Base-by-base conservation (phyloP, 2,888 invertebrate genomes). In the Omphaloscelis lunosa region DNA sequence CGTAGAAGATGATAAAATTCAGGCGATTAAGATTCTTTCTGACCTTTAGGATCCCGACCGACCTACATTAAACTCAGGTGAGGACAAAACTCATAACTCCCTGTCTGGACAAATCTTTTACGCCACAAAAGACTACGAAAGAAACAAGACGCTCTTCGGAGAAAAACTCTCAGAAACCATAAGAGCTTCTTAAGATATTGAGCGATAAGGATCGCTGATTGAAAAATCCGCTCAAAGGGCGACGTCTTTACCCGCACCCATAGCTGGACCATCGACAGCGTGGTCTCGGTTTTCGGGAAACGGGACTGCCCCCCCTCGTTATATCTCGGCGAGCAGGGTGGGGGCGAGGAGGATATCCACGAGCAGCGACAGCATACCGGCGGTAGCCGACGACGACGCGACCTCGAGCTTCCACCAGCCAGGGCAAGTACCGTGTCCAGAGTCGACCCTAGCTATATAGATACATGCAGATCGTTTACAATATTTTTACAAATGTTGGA, bases 81-180 rank as follows among this genome's bases (percentile, higher is more conserved):
- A 58, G 27, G 15, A 27, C 27, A 27, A 58, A 27, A 58, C 58
- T 58, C 27, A 58, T 58, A 58, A 58, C 58, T 58, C 58, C 58
- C 58, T 15, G 39, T 63, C 63, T n/a, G 63, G 39, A 63, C 63
- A 63, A 63, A n/a, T 63, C 63, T 39, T 20, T 48, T 48, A 63
- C 6, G 4, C 63, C 39, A 39, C 39, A 39, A 63, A 63, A 61
- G 61, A 20, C 20, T 29, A 61, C 61, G 20, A 61, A 61, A 61
- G 61, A 61, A 20, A 61, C 61, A 27, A 58, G 58, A 58, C 58
- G 58, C 27, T 61, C 34, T 61, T 34, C 61, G 29, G 61, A 61
- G 61, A 61, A 11, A 34, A 61, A 6, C 27, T 58, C 58, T 58
- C 27, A n/a, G n/a, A 58, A 20, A 65, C 66, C 12, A 48, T 66